These are phyloP conservation scores for Meles meles DNA, from an alignment of 2,113 vertebrate genomes.

Conservation along the genomic window DNA sequence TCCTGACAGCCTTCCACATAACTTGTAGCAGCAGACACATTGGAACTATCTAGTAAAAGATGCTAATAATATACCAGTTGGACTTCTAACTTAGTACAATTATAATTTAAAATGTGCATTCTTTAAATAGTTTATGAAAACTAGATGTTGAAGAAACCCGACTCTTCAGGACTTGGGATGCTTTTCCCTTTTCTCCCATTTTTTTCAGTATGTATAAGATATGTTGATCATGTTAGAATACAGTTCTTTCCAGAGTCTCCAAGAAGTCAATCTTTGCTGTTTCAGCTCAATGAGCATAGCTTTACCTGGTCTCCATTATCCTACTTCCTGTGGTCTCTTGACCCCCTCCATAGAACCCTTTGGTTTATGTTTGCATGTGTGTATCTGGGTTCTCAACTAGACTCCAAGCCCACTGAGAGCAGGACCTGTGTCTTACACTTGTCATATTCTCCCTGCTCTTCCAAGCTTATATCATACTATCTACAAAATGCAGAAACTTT, in stretches of 20 bases:
- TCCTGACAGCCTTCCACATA: not conserved
- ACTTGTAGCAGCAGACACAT: not conserved
- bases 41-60: not conserved
- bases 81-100: not conserved
- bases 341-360: not conserved
- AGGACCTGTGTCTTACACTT: not conserved
- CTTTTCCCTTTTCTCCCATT: not conserved
- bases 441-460: not conserved
- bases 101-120: not conserved
- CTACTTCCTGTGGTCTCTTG: not conserved
- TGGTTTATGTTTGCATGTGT: not conserved
- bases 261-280: not conserved
- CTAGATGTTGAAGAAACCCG: not conserved
- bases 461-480: not conserved
- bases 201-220: not conserved
- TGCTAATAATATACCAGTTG: not conserved
- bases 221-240: not conserved
- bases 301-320: not conserved
- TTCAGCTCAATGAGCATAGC: not conserved
- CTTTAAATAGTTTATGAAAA: not conserved
- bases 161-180: not conserved
- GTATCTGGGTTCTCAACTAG: not conserved
- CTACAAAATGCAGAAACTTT: not conserved
- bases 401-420: not conserved
- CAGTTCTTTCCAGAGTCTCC: not conserved